phyloP scores from a whole-genome alignment of 2,888 invertebrate genomes.

The Megaustenia siamemsis region DNA sequence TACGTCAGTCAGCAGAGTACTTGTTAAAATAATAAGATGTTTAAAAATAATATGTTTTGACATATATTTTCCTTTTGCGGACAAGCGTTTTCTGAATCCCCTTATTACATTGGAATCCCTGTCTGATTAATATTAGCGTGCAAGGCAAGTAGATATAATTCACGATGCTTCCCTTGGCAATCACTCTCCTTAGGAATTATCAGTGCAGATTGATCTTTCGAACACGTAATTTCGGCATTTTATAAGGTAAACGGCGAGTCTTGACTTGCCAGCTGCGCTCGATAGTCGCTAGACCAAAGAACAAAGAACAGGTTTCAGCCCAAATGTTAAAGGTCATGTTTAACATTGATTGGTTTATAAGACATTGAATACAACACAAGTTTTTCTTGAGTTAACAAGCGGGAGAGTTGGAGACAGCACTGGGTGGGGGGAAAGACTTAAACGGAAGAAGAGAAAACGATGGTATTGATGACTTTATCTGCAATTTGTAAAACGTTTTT shows the following conservation, averaged over 20 bases:
- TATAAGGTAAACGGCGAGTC: slow-evolving; percentile 19
- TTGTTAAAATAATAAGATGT: too few species aligned
- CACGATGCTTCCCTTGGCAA: slow-evolving; percentile 25
- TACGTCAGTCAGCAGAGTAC: too few species aligned
- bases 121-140: background rate
- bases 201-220: slow-evolving; percentile 36
- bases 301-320: slow-evolving; percentile 40
- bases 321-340: slow-evolving; percentile 44
- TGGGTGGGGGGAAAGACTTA: background rate
- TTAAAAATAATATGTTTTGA: slow-evolving; percentile 19
- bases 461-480: slow-evolving; percentile 17
- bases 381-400: background rate
- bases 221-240: slow-evolving; percentile 37
- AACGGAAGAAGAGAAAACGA: background rate
- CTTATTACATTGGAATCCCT: background rate
- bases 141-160: slow-evolving; percentile 44
- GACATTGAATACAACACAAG: slow-evolving; percentile 11
- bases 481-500: background rate
- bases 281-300: slow-evolving; percentile 14
- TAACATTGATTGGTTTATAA: slow-evolving; percentile 51
- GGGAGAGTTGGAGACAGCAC: background rate
- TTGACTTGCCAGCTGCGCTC: slow-evolving; percentile 26
- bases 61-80: slow-evolving; percentile 12
- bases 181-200: slow-evolving; percentile 18
- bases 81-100: background rate